A percentile compares a stretch with the other conserved stretches of the same genome.
phyloP scores from a whole-genome alignment of 2,888 invertebrate genomes.

The Caradrina clavipalpis region DNA sequence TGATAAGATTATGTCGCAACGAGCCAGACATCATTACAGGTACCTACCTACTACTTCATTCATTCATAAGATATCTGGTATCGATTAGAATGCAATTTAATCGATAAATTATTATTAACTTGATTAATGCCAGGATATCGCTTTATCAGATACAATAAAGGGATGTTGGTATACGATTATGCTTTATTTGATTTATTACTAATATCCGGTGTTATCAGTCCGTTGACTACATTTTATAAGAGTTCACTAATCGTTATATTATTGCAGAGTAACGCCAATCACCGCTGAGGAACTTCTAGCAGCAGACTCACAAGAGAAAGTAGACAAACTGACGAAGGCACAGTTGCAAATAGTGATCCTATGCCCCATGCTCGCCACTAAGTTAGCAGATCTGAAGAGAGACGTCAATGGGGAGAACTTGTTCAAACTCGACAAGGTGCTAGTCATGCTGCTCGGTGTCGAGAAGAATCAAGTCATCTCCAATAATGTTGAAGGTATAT shows the following conservation, averaged over 20 bases:
- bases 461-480: constrained; percentile 93
- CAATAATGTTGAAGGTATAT: constrained; percentile 92
- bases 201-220: constrained; percentile 9
- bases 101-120: constrained; percentile 19
- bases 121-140: neutral
- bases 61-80: neutral
- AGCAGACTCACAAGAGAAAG: constrained; percentile 86
- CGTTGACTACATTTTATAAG: neutral
- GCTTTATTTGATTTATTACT: neutral
- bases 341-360: constrained; percentile 95
- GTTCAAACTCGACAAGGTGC: constrained; percentile 93
- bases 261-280: constrained; percentile 93
- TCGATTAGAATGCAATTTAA: neutral
- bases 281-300: constrained; percentile 93
- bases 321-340: constrained; percentile 91
- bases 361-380: constrained; percentile 94
- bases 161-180: constrained; percentile 10
- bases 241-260: constrained; percentile 10
- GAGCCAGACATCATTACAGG: constrained; percentile 95
- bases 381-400: constrained; percentile 90
- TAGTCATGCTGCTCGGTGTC: constrained; percentile 95
- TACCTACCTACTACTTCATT: constrained; percentile 72
- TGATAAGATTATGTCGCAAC: constrained; percentile 95
- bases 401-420: constrained; percentile 90
- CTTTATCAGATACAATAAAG: constrained; percentile 24